These are phyloP conservation scores for Platyrinchus mystaceus DNA, from an alignment of 2,797 vertebrate species.

Conservation along the genomic window DNA sequence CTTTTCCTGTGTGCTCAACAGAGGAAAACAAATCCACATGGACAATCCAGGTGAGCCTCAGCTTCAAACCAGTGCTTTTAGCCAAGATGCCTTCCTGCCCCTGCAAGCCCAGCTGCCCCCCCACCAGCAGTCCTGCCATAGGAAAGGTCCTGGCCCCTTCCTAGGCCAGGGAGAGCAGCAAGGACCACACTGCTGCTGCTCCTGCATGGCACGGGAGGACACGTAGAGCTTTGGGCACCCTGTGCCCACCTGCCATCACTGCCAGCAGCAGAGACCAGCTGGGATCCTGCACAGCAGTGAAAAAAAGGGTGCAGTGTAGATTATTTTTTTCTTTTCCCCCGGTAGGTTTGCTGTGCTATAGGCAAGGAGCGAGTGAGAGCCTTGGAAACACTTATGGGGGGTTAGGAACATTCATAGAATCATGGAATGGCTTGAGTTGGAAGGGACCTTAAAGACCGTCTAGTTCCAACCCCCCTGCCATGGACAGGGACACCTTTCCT, in stretches of 20 bases:
- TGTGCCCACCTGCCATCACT: accelerated
- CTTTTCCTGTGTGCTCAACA: accelerated
- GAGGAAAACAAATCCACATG: accelerated
- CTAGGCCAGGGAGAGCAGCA: accelerated
- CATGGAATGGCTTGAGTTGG: accelerated
- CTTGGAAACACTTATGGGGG: accelerated
- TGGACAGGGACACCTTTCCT: too few relatives aligned
- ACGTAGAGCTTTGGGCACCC: accelerated
- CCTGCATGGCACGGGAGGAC: accelerated
- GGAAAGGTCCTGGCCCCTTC: not conserved
- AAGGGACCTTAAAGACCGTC: not conserved
- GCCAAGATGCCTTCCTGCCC: too few relatives aligned
- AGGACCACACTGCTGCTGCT: accelerated
- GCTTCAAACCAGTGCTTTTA: not conserved
- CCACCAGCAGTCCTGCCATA: accelerated
- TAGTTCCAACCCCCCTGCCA: not conserved
- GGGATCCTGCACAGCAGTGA: not conserved
- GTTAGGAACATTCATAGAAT: not conserved
- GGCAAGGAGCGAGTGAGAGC: accelerated
- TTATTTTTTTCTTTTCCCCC: accelerated
- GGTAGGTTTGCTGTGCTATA: not conserved
- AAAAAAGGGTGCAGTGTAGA: accelerated
- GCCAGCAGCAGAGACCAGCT: not conserved
- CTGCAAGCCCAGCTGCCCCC: not conserved
- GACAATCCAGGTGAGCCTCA: accelerated